These are phyloP conservation scores for Leuctra nigra DNA, from an alignment of 2,888 invertebrate genomes.

Conservation along the genomic window DNA sequence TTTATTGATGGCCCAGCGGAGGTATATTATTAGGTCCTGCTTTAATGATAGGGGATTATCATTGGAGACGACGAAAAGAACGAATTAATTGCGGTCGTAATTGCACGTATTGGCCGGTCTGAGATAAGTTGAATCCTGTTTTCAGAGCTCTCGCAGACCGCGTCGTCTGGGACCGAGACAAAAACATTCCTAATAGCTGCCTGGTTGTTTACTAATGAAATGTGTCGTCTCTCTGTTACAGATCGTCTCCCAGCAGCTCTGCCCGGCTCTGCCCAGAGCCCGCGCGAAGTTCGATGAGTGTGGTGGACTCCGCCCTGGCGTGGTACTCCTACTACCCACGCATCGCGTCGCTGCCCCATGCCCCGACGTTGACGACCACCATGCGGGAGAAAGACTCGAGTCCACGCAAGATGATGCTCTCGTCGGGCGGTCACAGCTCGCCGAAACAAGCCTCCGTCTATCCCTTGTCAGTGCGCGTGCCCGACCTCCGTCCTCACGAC, in stretches of 20 bases:
- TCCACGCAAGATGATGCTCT: conserved; percentile 75
- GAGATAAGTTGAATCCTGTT: too few relatives aligned
- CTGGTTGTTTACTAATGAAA: not conserved
- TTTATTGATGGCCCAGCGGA: not conserved
- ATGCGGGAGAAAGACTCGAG: conserved; percentile 90
- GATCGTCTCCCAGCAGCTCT: not conserved
- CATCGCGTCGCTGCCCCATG: conserved; percentile 42
- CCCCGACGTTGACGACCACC: conserved; percentile 52
- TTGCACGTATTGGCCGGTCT: too few relatives aligned
- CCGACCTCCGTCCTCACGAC: conserved; percentile 34
- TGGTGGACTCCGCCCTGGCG: conserved; percentile 59
- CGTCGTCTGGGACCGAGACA: too few relatives aligned
- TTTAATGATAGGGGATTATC: too few relatives aligned
- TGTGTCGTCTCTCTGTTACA: conserved; percentile 5
- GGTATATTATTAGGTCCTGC: too few relatives aligned
- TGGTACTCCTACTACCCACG: conserved; percentile 45
- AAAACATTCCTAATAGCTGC: too few relatives aligned
- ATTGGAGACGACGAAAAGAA: too few relatives aligned
- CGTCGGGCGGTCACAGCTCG: conserved; percentile 50
- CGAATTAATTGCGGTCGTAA: too few relatives aligned
- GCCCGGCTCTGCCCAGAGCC: conserved; percentile 37
- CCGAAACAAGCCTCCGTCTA: conserved; percentile 70
- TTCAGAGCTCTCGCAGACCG: too few relatives aligned
- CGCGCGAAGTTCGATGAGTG: too few relatives aligned
- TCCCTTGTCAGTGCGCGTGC: conserved; percentile 55